These are phyloP conservation scores for Drosophila antonietae DNA, from an alignment of 2,888 invertebrate species.

Conservation along the genomic window DNA sequence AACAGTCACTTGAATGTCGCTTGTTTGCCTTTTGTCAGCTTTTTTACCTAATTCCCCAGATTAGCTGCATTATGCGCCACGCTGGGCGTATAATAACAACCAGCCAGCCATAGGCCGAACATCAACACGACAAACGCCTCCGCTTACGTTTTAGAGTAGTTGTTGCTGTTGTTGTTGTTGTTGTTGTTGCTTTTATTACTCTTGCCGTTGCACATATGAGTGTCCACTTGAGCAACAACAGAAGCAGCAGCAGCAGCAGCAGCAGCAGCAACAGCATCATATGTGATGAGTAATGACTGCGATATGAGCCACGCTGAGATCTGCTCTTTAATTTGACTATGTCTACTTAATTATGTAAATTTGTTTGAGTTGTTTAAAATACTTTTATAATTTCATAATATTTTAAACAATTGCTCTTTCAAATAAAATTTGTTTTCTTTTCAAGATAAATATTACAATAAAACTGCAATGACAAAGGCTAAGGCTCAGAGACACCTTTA, in stretches of 20 bases:
- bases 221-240: slow-evolving; percentile 53
- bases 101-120: slow-evolving; percentile 32
- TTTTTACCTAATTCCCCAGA: slow-evolving; percentile 76
- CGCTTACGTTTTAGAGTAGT: slow-evolving; percentile 6
- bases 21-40: slow-evolving; percentile 76
- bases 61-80: slow-evolving; percentile 79
- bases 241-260: slow-evolving; percentile 18
- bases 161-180: neutral
- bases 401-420: no score
- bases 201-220: slow-evolving; percentile 49
- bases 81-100: slow-evolving; percentile 70
- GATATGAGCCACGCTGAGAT: slow-evolving; percentile 8
- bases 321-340: slow-evolving; percentile 5
- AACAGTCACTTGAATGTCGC: slow-evolving; percentile 59
- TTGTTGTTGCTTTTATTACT: slow-evolving; percentile 7
- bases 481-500: neutral
- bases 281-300: slow-evolving; percentile 49
- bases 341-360: neutral
- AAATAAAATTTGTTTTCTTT: no score
- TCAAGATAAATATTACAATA: no score
- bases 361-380: neutral
- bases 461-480: neutral
- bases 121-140: slow-evolving; percentile 16
- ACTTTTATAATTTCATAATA: no score
- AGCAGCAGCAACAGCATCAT: slow-evolving; percentile 22